These are phyloP conservation scores for Pteropus rufus DNA, from an alignment of 2,797 vertebrate species.

Conservation along the genomic window DNA sequence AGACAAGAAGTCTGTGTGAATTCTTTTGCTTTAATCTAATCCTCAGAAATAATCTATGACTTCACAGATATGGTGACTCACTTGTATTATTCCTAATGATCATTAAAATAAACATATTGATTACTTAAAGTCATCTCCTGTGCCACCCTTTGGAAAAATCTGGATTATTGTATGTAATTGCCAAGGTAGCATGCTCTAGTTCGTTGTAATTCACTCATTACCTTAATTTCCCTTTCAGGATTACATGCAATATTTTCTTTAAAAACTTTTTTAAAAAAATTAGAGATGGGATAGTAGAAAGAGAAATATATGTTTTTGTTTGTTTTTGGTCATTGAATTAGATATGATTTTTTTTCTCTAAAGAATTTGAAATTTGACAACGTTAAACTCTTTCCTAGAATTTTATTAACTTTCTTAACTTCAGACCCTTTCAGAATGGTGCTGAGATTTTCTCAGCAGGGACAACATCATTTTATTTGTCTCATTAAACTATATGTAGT, in stretches of 20 bases:
- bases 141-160: neutral
- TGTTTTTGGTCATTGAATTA: neutral
- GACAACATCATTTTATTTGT: slow-evolving; percentile 34
- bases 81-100: neutral
- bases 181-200: neutral
- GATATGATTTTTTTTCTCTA: neutral
- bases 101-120: neutral
- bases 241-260: neutral
- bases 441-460: slow-evolving; percentile 54
- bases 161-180: neutral
- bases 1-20: neutral
- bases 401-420: slow-evolving; percentile 48
- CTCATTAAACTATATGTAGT: slow-evolving; percentile 60
- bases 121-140: neutral
- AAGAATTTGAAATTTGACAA: slow-evolving; percentile 4
- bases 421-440: slow-evolving; percentile 2
- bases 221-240: neutral
- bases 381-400: slow-evolving; percentile 28
- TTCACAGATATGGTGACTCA: neutral
- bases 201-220: neutral
- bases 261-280: neutral
- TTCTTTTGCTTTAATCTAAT: neutral
- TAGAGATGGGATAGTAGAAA: neutral
- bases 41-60: neutral
- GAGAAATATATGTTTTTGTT: neutral